A percentile compares a stretch with the other conserved stretches of the same genome.
phyloP scores from a whole-genome alignment of 2,888 invertebrate species.

The Drosophila tripunctata region DNA sequence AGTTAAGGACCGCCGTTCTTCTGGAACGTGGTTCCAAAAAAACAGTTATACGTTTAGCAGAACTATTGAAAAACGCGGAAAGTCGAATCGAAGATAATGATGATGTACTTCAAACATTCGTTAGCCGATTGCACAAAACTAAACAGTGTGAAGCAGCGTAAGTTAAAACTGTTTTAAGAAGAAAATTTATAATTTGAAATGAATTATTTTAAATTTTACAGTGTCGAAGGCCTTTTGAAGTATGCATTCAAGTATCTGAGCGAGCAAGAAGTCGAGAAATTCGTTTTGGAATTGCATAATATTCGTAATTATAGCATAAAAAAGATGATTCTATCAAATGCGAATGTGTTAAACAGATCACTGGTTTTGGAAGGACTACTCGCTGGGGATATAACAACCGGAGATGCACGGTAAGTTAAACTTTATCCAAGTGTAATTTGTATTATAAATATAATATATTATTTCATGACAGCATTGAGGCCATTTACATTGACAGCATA shows the following conservation, averaged over 20 bases:
- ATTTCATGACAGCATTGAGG: constrained; percentile 45
- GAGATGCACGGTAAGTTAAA: constrained; percentile 70
- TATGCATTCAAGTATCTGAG: constrained; percentile 39
- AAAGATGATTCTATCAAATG: background rate
- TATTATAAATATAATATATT: background rate
- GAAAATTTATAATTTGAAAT: too few species aligned
- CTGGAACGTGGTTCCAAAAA: constrained; percentile 55
- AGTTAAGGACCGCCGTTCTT: constrained; percentile 47
- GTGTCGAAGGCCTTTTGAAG: constrained; percentile 20
- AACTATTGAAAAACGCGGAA: background rate
- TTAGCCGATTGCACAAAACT: constrained; percentile 13
- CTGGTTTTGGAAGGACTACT: constrained; percentile 58
- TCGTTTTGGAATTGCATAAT: constrained; percentile 15
- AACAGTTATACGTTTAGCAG: constrained; percentile 38
- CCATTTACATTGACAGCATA: constrained; percentile 34
- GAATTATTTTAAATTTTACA: background rate
- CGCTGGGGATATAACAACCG: constrained; percentile 63
- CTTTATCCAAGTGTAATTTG: background rate
- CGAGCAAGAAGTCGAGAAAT: constrained; percentile 21
- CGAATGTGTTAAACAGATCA: background rate
- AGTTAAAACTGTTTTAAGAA: constrained; percentile 5
- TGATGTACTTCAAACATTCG: constrained; percentile 38
- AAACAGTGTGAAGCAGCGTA: constrained; percentile 14
- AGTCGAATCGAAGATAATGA: constrained; percentile 30
- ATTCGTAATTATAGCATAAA: background rate